These are phyloP conservation scores for Mustela lutreola DNA, from an alignment of 2,113 vertebrate genomes.

Conservation along the genomic window DNA sequence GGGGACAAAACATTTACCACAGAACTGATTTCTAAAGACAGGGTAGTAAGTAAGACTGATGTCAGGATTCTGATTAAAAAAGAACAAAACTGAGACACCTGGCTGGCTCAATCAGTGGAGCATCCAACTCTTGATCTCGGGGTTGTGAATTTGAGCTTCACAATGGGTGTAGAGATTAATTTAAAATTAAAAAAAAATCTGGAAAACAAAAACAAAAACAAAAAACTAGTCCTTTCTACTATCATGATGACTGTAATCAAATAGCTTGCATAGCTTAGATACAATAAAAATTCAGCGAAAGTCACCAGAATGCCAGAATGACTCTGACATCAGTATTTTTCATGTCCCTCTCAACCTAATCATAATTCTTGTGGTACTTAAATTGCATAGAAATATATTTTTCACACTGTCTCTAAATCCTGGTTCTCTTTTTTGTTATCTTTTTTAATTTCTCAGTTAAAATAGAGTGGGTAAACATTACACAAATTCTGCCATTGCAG, in stretches of 20 bases:
- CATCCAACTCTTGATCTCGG: not conserved
- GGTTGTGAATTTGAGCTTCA: not conserved
- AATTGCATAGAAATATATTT: not conserved
- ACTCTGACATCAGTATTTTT: not conserved
- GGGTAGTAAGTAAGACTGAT: not conserved
- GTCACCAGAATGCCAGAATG: slow-evolving; percentile 1
- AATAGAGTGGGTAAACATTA: not conserved
- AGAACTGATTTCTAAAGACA: slow-evolving; percentile 42
- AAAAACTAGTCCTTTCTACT: not conserved
- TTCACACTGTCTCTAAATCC: not conserved
- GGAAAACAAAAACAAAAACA: not conserved
- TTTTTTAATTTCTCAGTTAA: slow-evolving; percentile 29
- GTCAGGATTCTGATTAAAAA: slow-evolving; percentile 6
- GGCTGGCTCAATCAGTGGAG: not conserved
- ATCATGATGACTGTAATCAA: not conserved
- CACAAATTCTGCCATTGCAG: not conserved
- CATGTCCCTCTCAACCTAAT: not conserved
- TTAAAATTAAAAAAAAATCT: not conserved
- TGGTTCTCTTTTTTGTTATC: not conserved
- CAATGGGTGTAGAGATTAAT: not conserved
- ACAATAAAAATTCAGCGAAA: not conserved
- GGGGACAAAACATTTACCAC: not conserved
- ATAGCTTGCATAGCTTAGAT: not conserved
- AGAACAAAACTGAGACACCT: not conserved
- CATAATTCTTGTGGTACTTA: not conserved